Conservation (phyloP, 1,140 invertebrate species). For the Physella acuta region DNA sequence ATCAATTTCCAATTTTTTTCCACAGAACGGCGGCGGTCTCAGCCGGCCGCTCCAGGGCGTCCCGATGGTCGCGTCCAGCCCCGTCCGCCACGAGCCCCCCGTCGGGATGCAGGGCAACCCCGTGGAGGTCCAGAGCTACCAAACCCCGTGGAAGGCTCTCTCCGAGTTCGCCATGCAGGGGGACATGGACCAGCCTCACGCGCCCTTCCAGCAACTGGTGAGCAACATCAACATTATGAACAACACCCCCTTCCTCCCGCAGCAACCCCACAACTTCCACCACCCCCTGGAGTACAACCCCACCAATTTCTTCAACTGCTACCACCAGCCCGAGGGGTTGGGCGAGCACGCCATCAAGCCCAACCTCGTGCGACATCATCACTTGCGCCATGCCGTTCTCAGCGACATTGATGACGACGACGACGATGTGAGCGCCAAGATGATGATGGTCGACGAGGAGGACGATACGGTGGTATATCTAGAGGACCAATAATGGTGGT, state of each 20-base stretch:
- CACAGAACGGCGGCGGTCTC: slow-evolving; percentile 86
- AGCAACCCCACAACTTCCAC: slow-evolving; percentile 10
- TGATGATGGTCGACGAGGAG: slow-evolving; percentile 32
- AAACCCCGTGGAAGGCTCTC: slow-evolving; percentile 93
- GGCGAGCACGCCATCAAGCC: background rate
- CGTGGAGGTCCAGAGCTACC: slow-evolving; percentile 91
- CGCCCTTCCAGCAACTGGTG: slow-evolving; percentile 93
- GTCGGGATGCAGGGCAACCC: slow-evolving; percentile 49
- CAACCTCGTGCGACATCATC: slow-evolving; percentile 8
- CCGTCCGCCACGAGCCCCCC: slow-evolving; percentile 80
- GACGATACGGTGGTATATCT: slow-evolving; percentile 40
- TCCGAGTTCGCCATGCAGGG: slow-evolving; percentile 92
- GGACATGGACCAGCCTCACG: slow-evolving; percentile 80
- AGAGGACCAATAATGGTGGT: slow-evolving; percentile 30
- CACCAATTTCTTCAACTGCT: slow-evolving; percentile 5
- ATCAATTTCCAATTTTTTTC: slow-evolving; percentile 22
- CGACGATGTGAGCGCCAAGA: slow-evolving; percentile 7
- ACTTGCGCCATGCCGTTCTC: background rate
- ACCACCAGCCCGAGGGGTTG: background rate
- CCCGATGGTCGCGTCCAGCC: slow-evolving; percentile 93
- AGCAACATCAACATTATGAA: slow-evolving; percentile 69
- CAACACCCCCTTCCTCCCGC: slow-evolving; percentile 26
- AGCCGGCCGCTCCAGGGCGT: slow-evolving; percentile 80
- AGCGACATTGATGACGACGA: slow-evolving; percentile 17
- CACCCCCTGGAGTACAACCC: background rate